Evolutionary conservation across 2,888 invertebrate species (phyloP).

Genomic region (Meghimatium bilineatum): DNA sequence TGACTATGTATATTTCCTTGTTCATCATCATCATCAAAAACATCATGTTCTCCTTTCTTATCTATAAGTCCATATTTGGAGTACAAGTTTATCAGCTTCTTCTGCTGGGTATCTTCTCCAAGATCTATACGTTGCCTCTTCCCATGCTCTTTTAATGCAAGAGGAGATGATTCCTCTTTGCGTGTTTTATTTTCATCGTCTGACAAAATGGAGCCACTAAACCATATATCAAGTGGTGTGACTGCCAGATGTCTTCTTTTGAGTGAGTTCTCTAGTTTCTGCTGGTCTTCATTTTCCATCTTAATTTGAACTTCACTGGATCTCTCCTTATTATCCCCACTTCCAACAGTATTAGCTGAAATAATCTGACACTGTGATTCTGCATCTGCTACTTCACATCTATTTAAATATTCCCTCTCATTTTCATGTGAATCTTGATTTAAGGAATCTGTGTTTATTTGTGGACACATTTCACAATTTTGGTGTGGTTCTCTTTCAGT

Average conservation of each 20-base stretch:
- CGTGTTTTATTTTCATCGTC: background rate
- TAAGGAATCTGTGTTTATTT: background rate
- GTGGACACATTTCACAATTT: background rate
- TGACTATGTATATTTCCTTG: background rate
- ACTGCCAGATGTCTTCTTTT: constrained; percentile 44
- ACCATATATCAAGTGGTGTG: constrained; percentile 44
- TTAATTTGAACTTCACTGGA: background rate
- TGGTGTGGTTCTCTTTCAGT: background rate
- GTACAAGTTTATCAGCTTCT: constrained; percentile 47
- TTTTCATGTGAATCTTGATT: background rate
- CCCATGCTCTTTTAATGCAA: background rate
- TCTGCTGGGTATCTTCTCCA: constrained; percentile 29
- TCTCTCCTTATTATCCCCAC: constrained; percentile 51
- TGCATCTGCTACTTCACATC: background rate
- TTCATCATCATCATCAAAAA: constrained; percentile 7
- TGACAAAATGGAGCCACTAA: constrained; percentile 11
- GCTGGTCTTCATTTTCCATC: background rate
- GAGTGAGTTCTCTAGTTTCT: background rate
- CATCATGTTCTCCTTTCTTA: constrained; percentile 31
- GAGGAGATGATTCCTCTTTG: background rate
- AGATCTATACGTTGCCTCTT: background rate
- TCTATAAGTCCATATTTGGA: constrained; percentile 49
- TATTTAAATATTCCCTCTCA: background rate
- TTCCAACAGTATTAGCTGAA: constrained; percentile 63
- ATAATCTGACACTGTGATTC: constrained; percentile 49